Base-by-base conservation (phyloP, 2,797 vertebrate species). In the Adrianichthys oophorus region DNA sequence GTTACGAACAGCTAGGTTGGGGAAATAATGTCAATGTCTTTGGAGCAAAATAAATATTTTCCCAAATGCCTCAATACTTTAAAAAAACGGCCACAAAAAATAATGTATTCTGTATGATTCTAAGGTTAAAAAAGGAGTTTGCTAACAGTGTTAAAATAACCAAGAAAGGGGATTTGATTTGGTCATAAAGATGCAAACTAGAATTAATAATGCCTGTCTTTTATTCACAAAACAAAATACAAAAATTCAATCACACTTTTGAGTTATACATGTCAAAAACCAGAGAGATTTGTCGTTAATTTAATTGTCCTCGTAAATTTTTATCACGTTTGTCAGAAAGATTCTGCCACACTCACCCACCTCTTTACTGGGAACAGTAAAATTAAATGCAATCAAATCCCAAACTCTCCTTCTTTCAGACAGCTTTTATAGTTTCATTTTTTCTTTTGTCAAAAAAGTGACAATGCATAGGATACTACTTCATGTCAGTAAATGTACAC, bases 141-240 rank as follows among this genome's bases (percentile, higher is more conserved):
- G 10, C 32, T 37, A 37, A 37, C 10, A 12, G 10, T 3, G 10
- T 37, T 12, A 37, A 60, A 50, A 1, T 70, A 48, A 82, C 71
- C 48, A 59, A 72, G 67, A 71, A 78, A 73, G 54, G 8, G 19
- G 63, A 65, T 68, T 76, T 81, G 59, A 64, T 76, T 78, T 73
- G 72, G 78, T 76, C 56, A 26, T 5, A 26, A 26, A 26, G 7
- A 6, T 1, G 8, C 8, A 37, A 37, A 37, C 10, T 12, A 37
- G 10, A 32, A 32, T 12, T 37, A 37, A 37, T 37, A 37, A 12
- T 37, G 32, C 29, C 29, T 32, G 29, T 2, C 8, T 32, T 26
- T 32, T 32, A 32, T 32, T 37, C 10, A 12, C 12, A 12, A 37
- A 37, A 37, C 10, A 37, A 37, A 2, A 37, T 1, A 12, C 10